Conservation (phyloP, 30 jellyfish, hydroid and myxozoan genomes). For the Calvadosia cruxmelitensis region DNA sequence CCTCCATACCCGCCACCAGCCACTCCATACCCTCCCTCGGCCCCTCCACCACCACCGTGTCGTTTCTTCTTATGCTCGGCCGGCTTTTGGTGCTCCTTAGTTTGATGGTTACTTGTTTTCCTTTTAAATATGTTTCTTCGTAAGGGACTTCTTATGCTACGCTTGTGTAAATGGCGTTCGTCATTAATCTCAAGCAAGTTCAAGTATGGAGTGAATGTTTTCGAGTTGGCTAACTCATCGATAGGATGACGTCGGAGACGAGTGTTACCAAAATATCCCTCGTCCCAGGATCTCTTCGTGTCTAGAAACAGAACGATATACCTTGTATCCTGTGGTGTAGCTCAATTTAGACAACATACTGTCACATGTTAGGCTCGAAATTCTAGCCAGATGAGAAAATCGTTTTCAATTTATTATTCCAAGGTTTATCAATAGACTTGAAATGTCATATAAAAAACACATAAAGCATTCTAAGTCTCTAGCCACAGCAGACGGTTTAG, state of each 20-base stretch:
- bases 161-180: not conserved
- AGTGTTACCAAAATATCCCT: not conserved
- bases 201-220: not conserved
- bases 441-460: too few species aligned
- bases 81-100: not conserved
- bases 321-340: too few species aligned
- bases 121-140: too few species aligned
- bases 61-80: constrained; percentile 12
- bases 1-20: constrained; percentile 17
- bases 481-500: too few species aligned
- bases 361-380: too few species aligned
- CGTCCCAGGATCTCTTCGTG: too few species aligned
- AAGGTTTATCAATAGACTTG: too few species aligned
- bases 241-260: not conserved
- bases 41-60: constrained; percentile 21
- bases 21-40: constrained; percentile 10
- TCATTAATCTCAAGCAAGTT: not conserved
- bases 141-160: not conserved
- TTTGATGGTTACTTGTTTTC: not conserved
- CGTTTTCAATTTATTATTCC: too few species aligned
- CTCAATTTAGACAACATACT: too few species aligned
- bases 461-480: too few species aligned
- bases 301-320: too few species aligned
- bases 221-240: not conserved
- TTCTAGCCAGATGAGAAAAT: too few species aligned